Base-by-base conservation (phyloP, 2,888 invertebrate species). In the Tipula vernalis region DNA sequence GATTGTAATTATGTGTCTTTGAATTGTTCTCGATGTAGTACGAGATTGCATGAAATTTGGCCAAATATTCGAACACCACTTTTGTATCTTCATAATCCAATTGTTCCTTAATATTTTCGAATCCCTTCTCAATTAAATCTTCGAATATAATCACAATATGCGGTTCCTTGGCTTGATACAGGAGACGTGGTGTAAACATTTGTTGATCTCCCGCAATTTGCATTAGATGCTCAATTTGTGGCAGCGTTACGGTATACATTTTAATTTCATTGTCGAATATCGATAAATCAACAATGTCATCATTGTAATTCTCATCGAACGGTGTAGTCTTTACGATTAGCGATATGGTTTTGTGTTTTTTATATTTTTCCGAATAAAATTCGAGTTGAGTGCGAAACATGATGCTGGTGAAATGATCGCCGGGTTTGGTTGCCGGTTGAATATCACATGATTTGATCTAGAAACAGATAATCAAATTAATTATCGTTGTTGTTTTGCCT, bases 31-130 rank as follows among this genome's bases (percentile, higher is more conserved):
- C 91, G 86, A 93, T 88, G 44, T 92, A 91, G 6, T 92, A 90
- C 0, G 93, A 92, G 18, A 91, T 90, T 0, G 92, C 93, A 88
- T 93, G 93, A 88, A 92, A 91, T 88, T 89, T 90, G 1, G 92
- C 93, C 88, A 93, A 89, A 88, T 91, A 91, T 86, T 90, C 90
- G 5, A 93, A 88, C 2, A 92, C 92, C 87, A 92, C 87, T 86
- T 91, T 88, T 2, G 90, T 89, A 87, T 91, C 89, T 89, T 93
- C 92, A 71, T 93, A 90, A 51, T 93, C 92, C 51, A 89, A 88
- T 87, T 91, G 90, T 86, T 92, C 90, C 87, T 91, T 90, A 1
- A 91, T 90, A 91, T 92, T 92, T 42, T 91, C 90, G 88, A 90
- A 93, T 28, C 92, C 93, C 42, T 90, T 88, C 15, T 90, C 89